Percentiles rank a stretch among this genome's conserved stretches.
Conservation (phyloP, 2,797 vertebrate genomes). For the Alauda arvensis region DNA sequence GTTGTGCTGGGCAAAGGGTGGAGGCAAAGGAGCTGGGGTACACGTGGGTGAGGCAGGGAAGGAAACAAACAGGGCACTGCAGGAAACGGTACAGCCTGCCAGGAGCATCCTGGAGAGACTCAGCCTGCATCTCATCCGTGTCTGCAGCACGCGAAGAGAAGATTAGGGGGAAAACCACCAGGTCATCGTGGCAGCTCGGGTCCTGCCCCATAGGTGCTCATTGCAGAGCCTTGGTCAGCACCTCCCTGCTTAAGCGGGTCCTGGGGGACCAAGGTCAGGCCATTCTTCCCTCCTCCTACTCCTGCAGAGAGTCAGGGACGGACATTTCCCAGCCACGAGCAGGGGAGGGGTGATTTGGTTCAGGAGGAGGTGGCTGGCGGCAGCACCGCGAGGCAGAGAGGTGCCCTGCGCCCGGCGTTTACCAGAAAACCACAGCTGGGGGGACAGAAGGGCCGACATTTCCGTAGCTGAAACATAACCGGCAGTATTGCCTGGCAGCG, state of each 20-base stretch:
- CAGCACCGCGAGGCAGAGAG: rapidly evolving
- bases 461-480: neutral
- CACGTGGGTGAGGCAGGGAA: neutral
- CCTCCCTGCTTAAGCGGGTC: neutral
- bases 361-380: rapidly evolving
- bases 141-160: neutral
- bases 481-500: rapidly evolving
- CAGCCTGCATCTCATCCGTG: neutral
- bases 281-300: neutral
- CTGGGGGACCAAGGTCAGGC: too few relatives aligned
- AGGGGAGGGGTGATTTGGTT: neutral
- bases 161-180: rapidly evolving
- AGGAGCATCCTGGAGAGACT: neutral
- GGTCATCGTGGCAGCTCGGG: neutral
- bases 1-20: neutral
- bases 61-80: neutral
- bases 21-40: neutral
- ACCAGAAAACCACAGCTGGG: neutral
- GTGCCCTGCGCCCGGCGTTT: rapidly evolving
- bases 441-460: neutral
- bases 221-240: neutral
- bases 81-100: neutral
- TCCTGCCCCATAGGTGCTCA: neutral
- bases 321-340: rapidly evolving
- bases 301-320: neutral